Percentiles rank a stretch among this genome's conserved stretches.
These are phyloP conservation scores for Drosophila dives DNA, from an alignment of 2,888 invertebrate species.

Conservation along the genomic window DNA sequence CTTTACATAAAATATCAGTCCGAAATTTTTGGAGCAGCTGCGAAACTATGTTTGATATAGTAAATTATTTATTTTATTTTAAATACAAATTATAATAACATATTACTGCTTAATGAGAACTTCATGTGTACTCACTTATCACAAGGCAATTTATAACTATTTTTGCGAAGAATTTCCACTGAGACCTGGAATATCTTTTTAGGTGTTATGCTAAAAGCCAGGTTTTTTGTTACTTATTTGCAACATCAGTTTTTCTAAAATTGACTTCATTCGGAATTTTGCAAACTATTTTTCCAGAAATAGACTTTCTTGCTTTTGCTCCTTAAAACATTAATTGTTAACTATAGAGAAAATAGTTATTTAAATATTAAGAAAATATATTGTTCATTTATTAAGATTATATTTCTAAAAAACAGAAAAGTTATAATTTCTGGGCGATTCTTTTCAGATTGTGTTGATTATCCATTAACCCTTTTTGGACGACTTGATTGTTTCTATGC, in stretches of 20 bases:
- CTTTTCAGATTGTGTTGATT: too few relatives aligned
- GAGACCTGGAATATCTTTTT: fast-evolving
- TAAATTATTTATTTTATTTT: not conserved
- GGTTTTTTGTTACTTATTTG: too few relatives aligned
- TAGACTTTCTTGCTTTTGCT: not conserved
- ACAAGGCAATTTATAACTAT: not conserved
- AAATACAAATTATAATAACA: not conserved
- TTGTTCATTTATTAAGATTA: not conserved
- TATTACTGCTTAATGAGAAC: not conserved
- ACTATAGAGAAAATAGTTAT: not conserved
- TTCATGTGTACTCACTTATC: not conserved
- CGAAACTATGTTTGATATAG: not conserved
- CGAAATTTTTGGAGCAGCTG: slow-evolving; percentile 20
- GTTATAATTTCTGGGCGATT: not conserved
- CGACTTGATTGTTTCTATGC: not conserved
- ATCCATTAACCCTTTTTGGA: too few relatives aligned
- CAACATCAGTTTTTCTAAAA: too few relatives aligned
- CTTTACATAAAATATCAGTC: not conserved
- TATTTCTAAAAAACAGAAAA: too few relatives aligned
- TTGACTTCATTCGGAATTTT: not conserved
- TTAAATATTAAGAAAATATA: not conserved
- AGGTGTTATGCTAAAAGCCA: fast-evolving
- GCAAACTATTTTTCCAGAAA: not conserved
- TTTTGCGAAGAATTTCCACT: not conserved
- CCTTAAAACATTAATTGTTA: not conserved